Conservation (phyloP, 1,140 invertebrate genomes). For the Drosophila equinoxialis region DNA sequence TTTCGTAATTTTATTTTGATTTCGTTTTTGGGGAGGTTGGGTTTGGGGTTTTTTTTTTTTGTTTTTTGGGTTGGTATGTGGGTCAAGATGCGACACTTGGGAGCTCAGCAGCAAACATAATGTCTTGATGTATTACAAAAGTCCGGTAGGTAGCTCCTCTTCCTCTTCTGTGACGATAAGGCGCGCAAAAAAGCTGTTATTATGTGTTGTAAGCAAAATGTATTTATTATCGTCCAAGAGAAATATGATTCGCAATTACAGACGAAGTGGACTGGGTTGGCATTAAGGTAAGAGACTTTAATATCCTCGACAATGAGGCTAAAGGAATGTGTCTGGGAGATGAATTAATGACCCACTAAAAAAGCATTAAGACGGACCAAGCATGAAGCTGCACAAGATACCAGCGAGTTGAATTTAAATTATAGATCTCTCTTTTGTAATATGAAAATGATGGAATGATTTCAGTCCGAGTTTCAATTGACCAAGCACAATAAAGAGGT, state of each 20-base stretch:
- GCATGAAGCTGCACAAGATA: not conserved
- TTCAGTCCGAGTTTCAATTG: too few species aligned
- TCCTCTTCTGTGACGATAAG: conserved; percentile 36
- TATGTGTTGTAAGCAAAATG: conserved; percentile 35
- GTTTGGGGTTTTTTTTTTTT: conserved; percentile 34
- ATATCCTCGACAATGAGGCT: conserved; percentile 16
- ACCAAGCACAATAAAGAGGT: too few species aligned
- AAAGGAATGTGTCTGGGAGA: not conserved
- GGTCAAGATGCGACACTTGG: conserved; percentile 72
- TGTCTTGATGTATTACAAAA: conserved; percentile 63
- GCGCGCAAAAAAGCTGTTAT: conserved; percentile 52
- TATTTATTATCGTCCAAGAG: conserved; percentile 55
- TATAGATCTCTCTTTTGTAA: too few species aligned
- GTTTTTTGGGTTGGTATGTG: conserved; percentile 58
- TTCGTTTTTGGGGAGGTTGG: conserved; percentile 62
- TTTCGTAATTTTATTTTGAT: conserved; percentile 51
- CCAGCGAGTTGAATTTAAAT: not conserved
- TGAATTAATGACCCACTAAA: not conserved
- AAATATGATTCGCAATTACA: conserved; percentile 59
- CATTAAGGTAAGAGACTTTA: conserved; percentile 53
- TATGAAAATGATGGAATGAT: too few species aligned
- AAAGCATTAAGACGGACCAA: not conserved
- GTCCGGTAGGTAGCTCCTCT: conserved; percentile 11
- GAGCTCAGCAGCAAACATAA: conserved; percentile 36
- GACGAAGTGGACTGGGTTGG: conserved; percentile 12